Evolutionary conservation across 2,113 vertebrate species (phyloP).

Genomic region (Hippolais icterina): DNA sequence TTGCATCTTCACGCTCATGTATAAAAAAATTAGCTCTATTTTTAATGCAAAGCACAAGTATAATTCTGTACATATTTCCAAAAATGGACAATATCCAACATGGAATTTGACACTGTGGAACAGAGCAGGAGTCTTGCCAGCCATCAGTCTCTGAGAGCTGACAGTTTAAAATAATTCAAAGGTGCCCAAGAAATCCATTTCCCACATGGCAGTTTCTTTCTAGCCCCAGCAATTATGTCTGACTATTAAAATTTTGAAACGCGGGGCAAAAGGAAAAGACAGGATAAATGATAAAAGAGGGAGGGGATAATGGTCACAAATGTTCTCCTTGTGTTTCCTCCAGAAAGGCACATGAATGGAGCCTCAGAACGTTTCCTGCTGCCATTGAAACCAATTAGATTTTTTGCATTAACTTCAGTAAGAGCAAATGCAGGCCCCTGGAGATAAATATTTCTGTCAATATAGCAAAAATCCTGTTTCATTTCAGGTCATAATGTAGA

Average conservation of each 20-base stretch:
- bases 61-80: not conserved
- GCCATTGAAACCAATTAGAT: slow-evolving; percentile 44
- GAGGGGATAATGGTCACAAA: not conserved
- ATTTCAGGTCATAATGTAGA: slow-evolving; percentile 34
- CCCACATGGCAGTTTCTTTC: not conserved
- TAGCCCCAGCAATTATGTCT: not conserved
- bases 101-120: not conserved
- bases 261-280: not conserved
- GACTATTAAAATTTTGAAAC: not conserved
- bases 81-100: not conserved
- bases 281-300: not conserved
- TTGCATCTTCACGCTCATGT: not conserved
- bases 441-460: slow-evolving; percentile 58
- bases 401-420: slow-evolving; percentile 53
- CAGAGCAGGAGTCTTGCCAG: not conserved
- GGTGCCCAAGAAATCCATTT: not conserved
- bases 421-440: slow-evolving; percentile 47
- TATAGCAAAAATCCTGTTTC: slow-evolving; percentile 34
- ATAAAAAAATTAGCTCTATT: not conserved
- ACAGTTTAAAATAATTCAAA: not conserved
- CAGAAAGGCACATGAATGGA: not conserved
- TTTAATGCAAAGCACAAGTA: not conserved
- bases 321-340: not conserved
- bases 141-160: not conserved
- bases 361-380: not conserved